Conservation (phyloP, 64 coral and sea anemone genomes). For the Pocillopora verrucosa region DNA sequence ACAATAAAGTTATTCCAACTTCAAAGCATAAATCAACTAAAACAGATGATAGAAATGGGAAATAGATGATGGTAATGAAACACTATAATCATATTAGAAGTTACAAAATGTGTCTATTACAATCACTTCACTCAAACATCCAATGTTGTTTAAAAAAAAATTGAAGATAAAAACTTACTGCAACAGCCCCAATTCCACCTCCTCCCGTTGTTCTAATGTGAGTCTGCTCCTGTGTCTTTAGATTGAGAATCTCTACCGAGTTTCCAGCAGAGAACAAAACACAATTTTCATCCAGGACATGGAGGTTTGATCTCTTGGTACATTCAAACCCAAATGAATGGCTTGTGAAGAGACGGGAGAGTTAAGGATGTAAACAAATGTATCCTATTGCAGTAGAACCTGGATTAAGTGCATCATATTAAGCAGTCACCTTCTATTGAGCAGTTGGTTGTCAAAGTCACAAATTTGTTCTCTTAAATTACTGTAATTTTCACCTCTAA, state of each 20-base stretch:
- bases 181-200: conserved; percentile 93
- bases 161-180: conserved; percentile 57
- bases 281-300: conserved; percentile 89
- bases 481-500: too few relatives aligned
- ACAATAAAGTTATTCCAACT: too few relatives aligned
- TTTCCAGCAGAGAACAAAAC: conserved; percentile 95
- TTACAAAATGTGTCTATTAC: not conserved
- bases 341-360: conserved; percentile 32
- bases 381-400: too few relatives aligned
- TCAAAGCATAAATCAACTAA: too few relatives aligned
- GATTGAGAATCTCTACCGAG: conserved; percentile 77
- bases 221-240: conserved; percentile 86
- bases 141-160: not conserved
- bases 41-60: too few relatives aligned
- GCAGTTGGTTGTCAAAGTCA: too few relatives aligned
- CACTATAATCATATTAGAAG: too few relatives aligned
- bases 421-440: too few relatives aligned
- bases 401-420: too few relatives aligned
- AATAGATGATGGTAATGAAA: too few relatives aligned
- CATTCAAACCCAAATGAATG: conserved; percentile 99
- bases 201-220: conserved; percentile 85
- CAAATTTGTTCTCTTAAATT: too few relatives aligned
- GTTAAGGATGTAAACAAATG: conserved; percentile 35
- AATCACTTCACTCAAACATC: not conserved
- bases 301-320: conserved; percentile 94